Evolutionary conservation across 2,888 invertebrate species (phyloP).

Genomic region (Agrypnus murinus): DNA sequence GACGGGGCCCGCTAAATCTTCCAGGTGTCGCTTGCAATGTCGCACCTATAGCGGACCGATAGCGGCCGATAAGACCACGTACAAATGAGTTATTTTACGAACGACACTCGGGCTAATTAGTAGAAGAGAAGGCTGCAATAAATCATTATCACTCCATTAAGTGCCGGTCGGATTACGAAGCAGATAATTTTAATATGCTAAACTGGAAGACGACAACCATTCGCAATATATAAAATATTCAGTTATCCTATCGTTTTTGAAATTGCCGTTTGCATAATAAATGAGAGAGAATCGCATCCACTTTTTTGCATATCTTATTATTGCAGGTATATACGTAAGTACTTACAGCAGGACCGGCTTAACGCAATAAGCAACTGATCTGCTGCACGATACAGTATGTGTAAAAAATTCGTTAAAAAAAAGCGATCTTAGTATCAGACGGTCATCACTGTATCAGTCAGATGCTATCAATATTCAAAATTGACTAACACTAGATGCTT

Average conservation of each 20-base stretch:
- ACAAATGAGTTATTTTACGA: slow-evolving; percentile 53
- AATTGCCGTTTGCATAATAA: slow-evolving; percentile 46
- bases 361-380: too few species aligned
- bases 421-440: too few species aligned
- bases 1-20: slow-evolving; percentile 48
- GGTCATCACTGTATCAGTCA: too few species aligned
- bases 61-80: slow-evolving; percentile 47
- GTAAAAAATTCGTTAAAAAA: too few species aligned
- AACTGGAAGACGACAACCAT: slow-evolving; percentile 46
- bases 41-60: slow-evolving; percentile 46
- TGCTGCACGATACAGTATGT: too few species aligned
- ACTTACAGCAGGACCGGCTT: too few species aligned
- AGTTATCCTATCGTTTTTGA: slow-evolving; percentile 47
- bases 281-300: slow-evolving; percentile 39
- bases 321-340: slow-evolving; percentile 22
- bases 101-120: slow-evolving; percentile 51
- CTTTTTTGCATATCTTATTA: slow-evolving; percentile 35
- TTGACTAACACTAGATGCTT: too few species aligned
- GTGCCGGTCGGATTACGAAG: slow-evolving; percentile 50
- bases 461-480: too few species aligned
- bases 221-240: slow-evolving; percentile 47
- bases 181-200: slow-evolving; percentile 51
- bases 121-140: slow-evolving; percentile 46
- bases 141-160: slow-evolving; percentile 54
- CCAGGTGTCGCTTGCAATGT: slow-evolving; percentile 48